Conservation (phyloP, 2,888 invertebrate species). For the Chironomus riparius region DNA sequence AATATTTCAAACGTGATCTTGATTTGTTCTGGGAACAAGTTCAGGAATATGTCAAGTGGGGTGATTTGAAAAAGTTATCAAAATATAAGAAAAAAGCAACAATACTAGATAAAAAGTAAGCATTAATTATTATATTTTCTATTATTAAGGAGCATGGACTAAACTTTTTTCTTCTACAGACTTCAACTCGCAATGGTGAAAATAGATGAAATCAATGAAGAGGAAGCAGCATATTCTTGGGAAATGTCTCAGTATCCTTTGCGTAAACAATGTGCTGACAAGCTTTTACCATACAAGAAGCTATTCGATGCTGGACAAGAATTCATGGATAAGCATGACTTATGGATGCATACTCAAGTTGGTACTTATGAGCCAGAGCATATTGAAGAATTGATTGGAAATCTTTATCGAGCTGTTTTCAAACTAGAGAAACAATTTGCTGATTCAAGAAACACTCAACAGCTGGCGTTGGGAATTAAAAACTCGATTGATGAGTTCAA, state of each 20-base stretch:
- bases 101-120: conserved; percentile 60
- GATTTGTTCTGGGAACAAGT: conserved; percentile 69
- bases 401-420: conserved; percentile 56
- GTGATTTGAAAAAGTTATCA: conserved; percentile 71
- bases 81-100: conserved; percentile 75
- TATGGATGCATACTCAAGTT: conserved; percentile 79
- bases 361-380: conserved; percentile 79
- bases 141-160: too few species aligned
- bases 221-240: conserved; percentile 82
- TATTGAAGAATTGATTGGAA: conserved; percentile 55
- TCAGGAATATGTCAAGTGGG: conserved; percentile 79
- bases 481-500: conserved; percentile 77
- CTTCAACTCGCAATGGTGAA: conserved; percentile 63
- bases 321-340: conserved; percentile 69
- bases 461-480: conserved; percentile 52
- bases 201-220: conserved; percentile 84
- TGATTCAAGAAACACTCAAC: conserved; percentile 63
- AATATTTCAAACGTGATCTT: conserved; percentile 74
- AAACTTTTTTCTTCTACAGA: conserved; percentile 39
- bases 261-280: conserved; percentile 68
- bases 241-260: conserved; percentile 81
- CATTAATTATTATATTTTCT: background rate
- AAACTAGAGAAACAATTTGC: conserved; percentile 82
- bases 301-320: conserved; percentile 84
- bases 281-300: conserved; percentile 73